Base-by-base conservation (phyloP, 2,797 vertebrate genomes). In the Leucoraja ocellata region DNA sequence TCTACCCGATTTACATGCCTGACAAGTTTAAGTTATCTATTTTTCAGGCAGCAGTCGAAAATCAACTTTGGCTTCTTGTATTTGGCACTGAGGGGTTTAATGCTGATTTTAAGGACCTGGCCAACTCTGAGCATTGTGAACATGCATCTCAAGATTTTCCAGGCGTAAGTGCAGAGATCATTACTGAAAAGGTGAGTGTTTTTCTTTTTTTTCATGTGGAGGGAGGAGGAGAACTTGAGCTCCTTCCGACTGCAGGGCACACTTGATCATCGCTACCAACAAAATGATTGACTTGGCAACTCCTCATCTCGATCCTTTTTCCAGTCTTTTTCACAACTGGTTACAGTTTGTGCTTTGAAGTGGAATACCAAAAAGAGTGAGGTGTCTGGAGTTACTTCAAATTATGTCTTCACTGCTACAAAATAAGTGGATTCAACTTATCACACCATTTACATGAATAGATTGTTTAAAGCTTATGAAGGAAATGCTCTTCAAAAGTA, bases 401-500 rank as follows among this genome's bases (percentile, higher is more conserved):
- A 36, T 68, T 88, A 18, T 18, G 6, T 36, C 84, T 88, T 68
- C 61, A 68, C n/a, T 21, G n/a, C n/a, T 88, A 16, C 16, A 88
- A 68, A 88, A 63, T 83, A 83, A 83, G 63, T 63, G 58, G 25
- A n/a, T 63, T 86, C 83, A 63, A 63, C 28, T 46, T 86, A 65
- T 61, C 58, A 63, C 25, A 84, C 81, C 54, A 61, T 28, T 61
- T 14, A 84, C 23, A 84, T 28, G 10, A 61, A 79, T 36, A 88
- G n/a, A 65, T 86, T 63, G 25, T 84, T 84, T 32, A 32, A 88
- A 63, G 83, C 83, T n/a, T n/a, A 5, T 61, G 54, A 84, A 11
- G 21, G 14, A 65, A 88, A 63, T 88, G n/a, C 84, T 36, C 68
- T 88, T 88, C n/a, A 68, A 36, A 65, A 68, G 81, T 84, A 84